phyloP scores from a whole-genome alignment of 2,888 invertebrate genomes.

The Microplitis manilae region DNA sequence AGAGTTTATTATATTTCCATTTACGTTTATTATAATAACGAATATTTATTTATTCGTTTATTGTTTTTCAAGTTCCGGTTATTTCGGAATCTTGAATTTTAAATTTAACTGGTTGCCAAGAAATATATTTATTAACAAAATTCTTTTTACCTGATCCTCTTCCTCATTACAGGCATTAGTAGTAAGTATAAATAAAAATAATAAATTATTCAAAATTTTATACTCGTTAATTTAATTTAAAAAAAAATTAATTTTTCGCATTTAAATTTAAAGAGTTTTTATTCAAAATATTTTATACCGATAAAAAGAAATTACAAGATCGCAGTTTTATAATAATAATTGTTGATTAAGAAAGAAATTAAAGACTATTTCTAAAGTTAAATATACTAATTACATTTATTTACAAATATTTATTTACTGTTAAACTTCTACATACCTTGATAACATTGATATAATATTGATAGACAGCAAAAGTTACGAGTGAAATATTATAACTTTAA shows the following conservation, averaged over 20 bases:
- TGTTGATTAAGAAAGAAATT: too few species aligned
- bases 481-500: not conserved
- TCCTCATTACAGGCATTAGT: not conserved
- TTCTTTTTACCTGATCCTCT: not conserved
- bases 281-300: not conserved
- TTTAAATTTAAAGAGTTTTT: not conserved
- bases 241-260: not conserved
- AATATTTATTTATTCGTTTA: not conserved
- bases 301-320: not conserved
- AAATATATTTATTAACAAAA: constrained; percentile 9
- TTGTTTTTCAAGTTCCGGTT: not conserved
- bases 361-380: not conserved
- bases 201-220: not conserved
- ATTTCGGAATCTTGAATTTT: not conserved
- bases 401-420: not conserved
- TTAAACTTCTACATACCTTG: not conserved
- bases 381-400: not conserved
- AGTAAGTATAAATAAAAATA: not conserved
- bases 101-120: not conserved
- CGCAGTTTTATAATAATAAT: too few species aligned
- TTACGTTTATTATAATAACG: not conserved
- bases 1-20: not conserved
- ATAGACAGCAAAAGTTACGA: not conserved
- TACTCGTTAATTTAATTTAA: not conserved
- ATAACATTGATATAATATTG: not conserved